Conservation (phyloP, 2,888 invertebrate species). For the Hoplodrina ambigua region DNA sequence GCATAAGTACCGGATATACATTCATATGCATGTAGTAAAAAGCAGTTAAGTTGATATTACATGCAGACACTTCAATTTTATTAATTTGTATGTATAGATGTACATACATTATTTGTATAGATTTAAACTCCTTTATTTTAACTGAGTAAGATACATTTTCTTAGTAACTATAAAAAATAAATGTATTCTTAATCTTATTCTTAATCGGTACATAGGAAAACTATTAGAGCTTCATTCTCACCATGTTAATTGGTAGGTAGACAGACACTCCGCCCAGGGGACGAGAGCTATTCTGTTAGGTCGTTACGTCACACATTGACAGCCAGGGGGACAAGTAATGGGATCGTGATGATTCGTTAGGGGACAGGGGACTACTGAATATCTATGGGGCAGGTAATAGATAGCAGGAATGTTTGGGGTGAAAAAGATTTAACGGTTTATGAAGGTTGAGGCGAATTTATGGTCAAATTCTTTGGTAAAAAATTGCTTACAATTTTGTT, state of each 20-base stretch:
- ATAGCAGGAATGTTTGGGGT: conserved; percentile 9
- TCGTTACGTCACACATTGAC: conserved; percentile 28
- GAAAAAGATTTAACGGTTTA: conserved; percentile 24
- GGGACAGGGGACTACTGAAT: conserved; percentile 42
- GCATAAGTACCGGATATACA: too few species aligned
- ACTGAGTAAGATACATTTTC: too few species aligned
- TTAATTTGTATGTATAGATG: too few species aligned
- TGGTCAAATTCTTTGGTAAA: not conserved
- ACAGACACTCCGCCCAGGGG: conserved; percentile 44
- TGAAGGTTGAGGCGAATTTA: conserved; percentile 3
- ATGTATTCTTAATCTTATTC: too few species aligned
- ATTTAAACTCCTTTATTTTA: too few species aligned
- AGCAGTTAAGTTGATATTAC: too few species aligned
- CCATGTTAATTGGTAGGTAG: conserved; percentile 33
- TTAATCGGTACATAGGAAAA: not conserved
- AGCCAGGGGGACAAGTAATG: conserved; percentile 28
- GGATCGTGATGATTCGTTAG: conserved; percentile 35
- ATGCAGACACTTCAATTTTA: too few species aligned
- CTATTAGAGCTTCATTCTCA: conserved; percentile 25
- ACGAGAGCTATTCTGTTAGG: conserved; percentile 16
- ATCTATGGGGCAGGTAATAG: conserved; percentile 44
- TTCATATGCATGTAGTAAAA: too few species aligned
- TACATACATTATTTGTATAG: too few species aligned
- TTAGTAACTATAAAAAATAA: too few species aligned
- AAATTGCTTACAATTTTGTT: not conserved